Base-by-base conservation (phyloP, 2,797 vertebrate genomes). In the Lophius americanus region DNA sequence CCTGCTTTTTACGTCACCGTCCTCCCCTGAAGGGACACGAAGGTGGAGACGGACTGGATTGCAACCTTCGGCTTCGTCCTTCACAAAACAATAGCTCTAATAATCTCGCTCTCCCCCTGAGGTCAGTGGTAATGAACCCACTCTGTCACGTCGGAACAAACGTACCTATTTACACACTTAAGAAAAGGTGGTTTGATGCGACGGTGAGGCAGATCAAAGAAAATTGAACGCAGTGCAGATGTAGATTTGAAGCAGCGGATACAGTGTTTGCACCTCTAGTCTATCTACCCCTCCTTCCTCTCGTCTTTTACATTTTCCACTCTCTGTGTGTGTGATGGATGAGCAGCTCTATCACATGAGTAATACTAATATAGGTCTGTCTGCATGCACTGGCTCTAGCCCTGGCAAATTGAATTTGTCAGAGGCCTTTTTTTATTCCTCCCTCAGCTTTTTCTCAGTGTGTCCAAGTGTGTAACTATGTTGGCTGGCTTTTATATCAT, bases 341-440 rank as follows among this genome's bases (percentile, higher is more conserved):
- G 83, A 70, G 76, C 83, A 83, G 70, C 78, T 89, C 78, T 78
- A 68, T 89, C 79, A 78, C 87, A 88, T 88, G 82, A 90, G 84
- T 87, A 87, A 88, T 87, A 85, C 89, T 89, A 85, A 89, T 89
- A 79, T 68, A 66, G 81, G 79, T 80, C 84, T 85, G 81, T 88
- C 88, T 85, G 68, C 76, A 68, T 86, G 77, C 70, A 44, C 74
- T 51, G 75, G 74, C 81, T 85, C 64, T 14, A 74, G 72, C 79
- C 79, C 58, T 64, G 55, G 75, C 79, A 89, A 90, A 91, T 86
- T 88, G 85, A 89, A 91, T 84, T 85, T 89, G 87, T 89, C 85
- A 85, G 78, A 52, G 52, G 56, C 35, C 48, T 79, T 78, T 62
- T 77, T 68, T 56, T 58, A 78, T 68, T 55, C 53, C 73, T 82